Percentiles rank a stretch among this genome's conserved stretches.
These are phyloP conservation scores for Pseudotriccus pelzelni DNA, from an alignment of 2,797 vertebrate genomes.

Conservation along the genomic window DNA sequence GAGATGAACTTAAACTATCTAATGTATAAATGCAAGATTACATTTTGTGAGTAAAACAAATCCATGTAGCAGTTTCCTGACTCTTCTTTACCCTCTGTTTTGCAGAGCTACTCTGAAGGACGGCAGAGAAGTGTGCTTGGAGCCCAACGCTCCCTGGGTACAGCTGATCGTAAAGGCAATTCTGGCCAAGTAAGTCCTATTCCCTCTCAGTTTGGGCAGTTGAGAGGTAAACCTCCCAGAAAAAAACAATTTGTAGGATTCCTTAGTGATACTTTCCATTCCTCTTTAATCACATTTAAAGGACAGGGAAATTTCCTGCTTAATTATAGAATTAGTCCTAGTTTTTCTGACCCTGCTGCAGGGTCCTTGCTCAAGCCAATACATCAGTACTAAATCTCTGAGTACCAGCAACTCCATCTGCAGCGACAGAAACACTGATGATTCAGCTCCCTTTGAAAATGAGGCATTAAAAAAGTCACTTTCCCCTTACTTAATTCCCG, in stretches of 20 bases:
- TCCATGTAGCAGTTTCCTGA: background rate
- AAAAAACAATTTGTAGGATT: background rate
- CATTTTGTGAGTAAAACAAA: background rate
- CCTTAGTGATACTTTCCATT: background rate
- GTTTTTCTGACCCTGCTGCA: background rate
- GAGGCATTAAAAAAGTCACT: background rate
- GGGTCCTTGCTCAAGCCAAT: background rate
- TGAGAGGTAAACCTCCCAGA: background rate
- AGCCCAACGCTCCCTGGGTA: conserved; percentile 66
- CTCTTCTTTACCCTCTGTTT: background rate
- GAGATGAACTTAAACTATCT: background rate
- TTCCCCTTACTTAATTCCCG: background rate
- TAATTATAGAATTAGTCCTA: background rate
- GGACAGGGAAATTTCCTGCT: background rate
- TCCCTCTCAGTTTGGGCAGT: background rate
- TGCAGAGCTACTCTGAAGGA: conserved; percentile 70
- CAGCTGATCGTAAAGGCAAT: conserved; percentile 60
- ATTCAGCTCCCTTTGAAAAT: background rate
- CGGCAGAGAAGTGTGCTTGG: conserved; percentile 57
- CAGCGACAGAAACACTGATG: background rate
- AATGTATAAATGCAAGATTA: background rate
- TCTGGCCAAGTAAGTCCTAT: conserved; percentile 61
- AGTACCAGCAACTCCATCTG: fast-evolving
- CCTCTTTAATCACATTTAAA: background rate
- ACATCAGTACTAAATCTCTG: fast-evolving